Evolutionary conservation across 2,113 vertebrate species (phyloP).

Genomic region (Peromyscus leucopus): DNA sequence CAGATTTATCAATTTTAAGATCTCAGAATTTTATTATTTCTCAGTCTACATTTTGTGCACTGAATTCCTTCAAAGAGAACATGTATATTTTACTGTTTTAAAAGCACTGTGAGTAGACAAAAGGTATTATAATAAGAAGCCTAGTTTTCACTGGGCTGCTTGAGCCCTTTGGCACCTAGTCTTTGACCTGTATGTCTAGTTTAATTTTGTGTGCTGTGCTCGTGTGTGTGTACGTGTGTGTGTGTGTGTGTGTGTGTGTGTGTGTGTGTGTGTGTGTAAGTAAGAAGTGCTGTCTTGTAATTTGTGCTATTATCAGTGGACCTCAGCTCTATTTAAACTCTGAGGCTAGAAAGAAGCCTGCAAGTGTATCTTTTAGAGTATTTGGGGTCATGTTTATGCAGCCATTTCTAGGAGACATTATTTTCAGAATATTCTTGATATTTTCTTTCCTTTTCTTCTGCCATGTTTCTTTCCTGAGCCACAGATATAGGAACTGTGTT

Average conservation of each 20-base stretch:
- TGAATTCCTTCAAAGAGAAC: not conserved
- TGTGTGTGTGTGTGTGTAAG: not conserved
- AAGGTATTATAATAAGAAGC: not conserved
- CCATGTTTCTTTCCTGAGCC: not conserved
- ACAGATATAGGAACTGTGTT: not conserved
- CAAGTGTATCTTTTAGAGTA: not conserved
- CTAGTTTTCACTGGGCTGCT: not conserved
- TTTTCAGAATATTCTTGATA: not conserved
- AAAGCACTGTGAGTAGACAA: not conserved
- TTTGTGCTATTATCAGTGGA: not conserved
- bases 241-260: not conserved
- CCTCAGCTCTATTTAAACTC: not conserved
- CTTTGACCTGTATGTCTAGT: not conserved
- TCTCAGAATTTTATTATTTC: not conserved
- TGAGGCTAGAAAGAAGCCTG: not conserved
- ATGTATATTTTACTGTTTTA: not conserved
- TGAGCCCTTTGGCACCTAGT: not conserved
- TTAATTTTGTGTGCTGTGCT: not conserved
- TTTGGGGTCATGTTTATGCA: not conserved
- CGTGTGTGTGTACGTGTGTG: too few relatives aligned
- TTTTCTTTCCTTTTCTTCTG: not conserved
- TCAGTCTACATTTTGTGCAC: not conserved
- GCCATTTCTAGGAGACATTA: not conserved
- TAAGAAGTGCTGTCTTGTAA: not conserved
- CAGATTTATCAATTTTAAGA: not conserved